Conservation (phyloP, 2,888 invertebrate species). For the Drosophila glabriapex region DNA sequence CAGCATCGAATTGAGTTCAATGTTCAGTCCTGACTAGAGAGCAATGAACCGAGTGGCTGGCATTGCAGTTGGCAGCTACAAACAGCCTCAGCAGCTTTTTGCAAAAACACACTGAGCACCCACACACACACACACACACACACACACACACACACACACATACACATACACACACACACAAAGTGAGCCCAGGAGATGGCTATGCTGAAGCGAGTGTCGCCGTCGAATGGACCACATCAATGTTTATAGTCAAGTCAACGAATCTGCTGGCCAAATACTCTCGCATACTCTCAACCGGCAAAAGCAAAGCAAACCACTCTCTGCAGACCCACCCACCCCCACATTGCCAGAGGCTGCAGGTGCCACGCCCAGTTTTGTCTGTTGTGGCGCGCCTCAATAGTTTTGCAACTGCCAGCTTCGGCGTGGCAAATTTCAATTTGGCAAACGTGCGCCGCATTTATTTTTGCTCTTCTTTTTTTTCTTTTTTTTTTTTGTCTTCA, state of each 20-base stretch:
- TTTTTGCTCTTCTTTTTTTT: not conserved
- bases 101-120: conserved; percentile 18
- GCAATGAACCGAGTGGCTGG: conserved; percentile 54
- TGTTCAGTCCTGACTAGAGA: conserved; percentile 53
- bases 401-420: conserved; percentile 33
- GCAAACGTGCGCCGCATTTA: conserved; percentile 64
- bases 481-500: conserved; percentile 19
- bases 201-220: conserved; percentile 41
- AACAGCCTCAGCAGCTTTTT: conserved; percentile 7
- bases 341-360: not conserved
- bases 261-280: conserved; percentile 45
- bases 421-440: conserved; percentile 67
- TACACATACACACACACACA: not conserved
- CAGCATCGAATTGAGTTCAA: conserved; percentile 56
- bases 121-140: conserved; percentile 7
- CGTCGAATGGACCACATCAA: conserved; percentile 51
- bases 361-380: conserved; percentile 42
- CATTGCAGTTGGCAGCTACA: conserved; percentile 30
- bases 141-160: conserved; percentile 11
- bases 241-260: conserved; percentile 59
- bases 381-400: conserved; percentile 46
- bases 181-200: conserved; percentile 14
- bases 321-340: not conserved
- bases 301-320: conserved; percentile 19
- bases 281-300: conserved; percentile 6